Base-by-base conservation (phyloP, 2,113 vertebrate genomes). In the Mixornis gularis region DNA sequence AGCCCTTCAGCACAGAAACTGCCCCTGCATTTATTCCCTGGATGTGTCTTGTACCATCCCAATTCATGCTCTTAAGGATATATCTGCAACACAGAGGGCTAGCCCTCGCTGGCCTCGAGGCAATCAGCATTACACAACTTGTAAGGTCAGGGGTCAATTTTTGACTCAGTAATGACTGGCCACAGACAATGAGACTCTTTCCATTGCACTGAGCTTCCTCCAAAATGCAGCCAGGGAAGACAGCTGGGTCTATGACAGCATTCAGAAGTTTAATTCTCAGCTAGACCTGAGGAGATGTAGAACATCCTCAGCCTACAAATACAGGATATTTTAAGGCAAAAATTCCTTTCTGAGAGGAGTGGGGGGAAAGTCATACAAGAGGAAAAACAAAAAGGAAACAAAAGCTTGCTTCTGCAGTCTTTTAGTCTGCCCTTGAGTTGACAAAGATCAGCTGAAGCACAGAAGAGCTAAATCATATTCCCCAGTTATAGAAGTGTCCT, bases 361-460 rank as follows among this genome's bases (percentile, higher is more conserved):
- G 4, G 2, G 1, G 2, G 6, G 12, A 4, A 17, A 58, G 4
- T 12, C 7, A 53, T 51, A 7, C 16, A 24, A 16, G 7, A 36
- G 63, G 13, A 56, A 79, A 59, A 85, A 53, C 2, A 3, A 34
- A 86, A 81, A 87, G 7, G 26, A 86, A 94, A 48, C 8, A 65
- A 20, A 69, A 72, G 49, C 9, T 4, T 41, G 36, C 64, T 72
- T 77, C 73, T 87, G 22, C 14, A 56, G 1, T 10, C 52, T 51
- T 36, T 12, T 27, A 17, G 19, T 49, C 32, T 52, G 15, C 25
- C 44, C 17, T 63, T 77, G 21, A 68, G 41, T 32, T 81, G 21
- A 27, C 30, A 85, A 68, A 43, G 38, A 85, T 77, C 48, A 62
- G 12, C 10, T 44, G 44, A 51, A 90, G 79, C 20, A 41, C 7